Evolutionary conservation across 2,888 invertebrate species (phyloP).

Genomic region (Zelleria hepariella): DNA sequence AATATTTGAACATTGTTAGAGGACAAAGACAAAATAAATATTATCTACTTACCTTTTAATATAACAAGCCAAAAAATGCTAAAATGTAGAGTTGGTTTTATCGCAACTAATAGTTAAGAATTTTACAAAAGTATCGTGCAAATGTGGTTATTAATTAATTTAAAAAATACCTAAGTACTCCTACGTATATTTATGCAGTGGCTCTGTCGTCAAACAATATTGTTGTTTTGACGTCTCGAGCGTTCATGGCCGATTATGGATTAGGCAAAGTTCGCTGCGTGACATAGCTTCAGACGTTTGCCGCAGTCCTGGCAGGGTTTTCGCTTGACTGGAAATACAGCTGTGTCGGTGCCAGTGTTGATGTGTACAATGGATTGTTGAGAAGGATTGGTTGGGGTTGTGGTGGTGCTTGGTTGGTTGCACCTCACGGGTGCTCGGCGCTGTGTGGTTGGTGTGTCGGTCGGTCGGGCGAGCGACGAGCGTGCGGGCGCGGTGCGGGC

Average conservation of each 20-base stretch:
- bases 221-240: background rate
- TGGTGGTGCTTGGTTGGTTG: background rate
- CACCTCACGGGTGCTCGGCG: background rate
- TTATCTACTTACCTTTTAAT: no score
- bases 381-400: background rate
- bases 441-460: background rate
- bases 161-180: no score
- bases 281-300: background rate
- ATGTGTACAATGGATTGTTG: background rate
- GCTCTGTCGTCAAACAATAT: no score
- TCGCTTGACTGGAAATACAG: background rate
- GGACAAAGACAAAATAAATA: no score
- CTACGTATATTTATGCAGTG: no score
- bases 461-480: conserved; percentile 30
- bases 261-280: background rate
- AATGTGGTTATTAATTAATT: no score
- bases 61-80: no score
- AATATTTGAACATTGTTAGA: no score
- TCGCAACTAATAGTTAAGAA: no score
- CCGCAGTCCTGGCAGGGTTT: background rate
- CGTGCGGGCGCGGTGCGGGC: conserved; percentile 36
- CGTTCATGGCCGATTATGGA: background rate
- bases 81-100: no score
- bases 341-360: background rate
- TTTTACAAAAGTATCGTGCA: no score